Evolutionary conservation across 2,113 vertebrate genomes (phyloP).

Genomic region (Astatotilapia flaviijosephi): DNA sequence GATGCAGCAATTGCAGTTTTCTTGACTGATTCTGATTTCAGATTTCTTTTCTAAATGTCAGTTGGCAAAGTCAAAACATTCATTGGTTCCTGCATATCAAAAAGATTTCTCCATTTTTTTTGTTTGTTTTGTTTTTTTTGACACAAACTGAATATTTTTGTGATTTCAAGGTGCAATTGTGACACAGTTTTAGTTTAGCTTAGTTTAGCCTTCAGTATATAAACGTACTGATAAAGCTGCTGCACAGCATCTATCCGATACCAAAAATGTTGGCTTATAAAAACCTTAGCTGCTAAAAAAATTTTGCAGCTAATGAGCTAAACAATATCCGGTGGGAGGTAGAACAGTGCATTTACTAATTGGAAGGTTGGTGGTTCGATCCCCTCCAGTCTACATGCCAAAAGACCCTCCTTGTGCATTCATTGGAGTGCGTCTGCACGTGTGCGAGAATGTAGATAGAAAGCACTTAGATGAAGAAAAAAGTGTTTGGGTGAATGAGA

Average conservation of each 20-base stretch:
- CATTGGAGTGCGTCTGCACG: not conserved
- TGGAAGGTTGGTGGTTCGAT: not conserved
- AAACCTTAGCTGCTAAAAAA: not conserved
- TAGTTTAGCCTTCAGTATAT: not conserved
- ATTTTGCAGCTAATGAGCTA: not conserved
- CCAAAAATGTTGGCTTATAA: not conserved
- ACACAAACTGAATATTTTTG: not conserved
- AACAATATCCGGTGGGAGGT: not conserved
- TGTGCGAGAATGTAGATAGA: not conserved
- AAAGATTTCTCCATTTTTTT: not conserved
- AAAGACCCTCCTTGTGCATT: not conserved
- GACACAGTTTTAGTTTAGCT: not conserved
- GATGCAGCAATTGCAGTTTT: not conserved
- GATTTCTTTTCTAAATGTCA: not conserved
- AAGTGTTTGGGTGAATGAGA: not conserved
- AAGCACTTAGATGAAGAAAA: not conserved
- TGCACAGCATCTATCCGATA: not conserved
- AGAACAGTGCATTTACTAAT: accelerated
- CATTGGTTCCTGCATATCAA: not conserved
- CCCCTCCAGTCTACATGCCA: not conserved
- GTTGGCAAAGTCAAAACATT: not conserved
- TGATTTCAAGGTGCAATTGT: not conserved
- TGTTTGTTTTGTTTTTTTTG: not conserved
- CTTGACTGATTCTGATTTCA: not conserved
- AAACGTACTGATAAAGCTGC: not conserved